Conservation (phyloP, 2,797 vertebrate species). For the Myotis myotis region DNA sequence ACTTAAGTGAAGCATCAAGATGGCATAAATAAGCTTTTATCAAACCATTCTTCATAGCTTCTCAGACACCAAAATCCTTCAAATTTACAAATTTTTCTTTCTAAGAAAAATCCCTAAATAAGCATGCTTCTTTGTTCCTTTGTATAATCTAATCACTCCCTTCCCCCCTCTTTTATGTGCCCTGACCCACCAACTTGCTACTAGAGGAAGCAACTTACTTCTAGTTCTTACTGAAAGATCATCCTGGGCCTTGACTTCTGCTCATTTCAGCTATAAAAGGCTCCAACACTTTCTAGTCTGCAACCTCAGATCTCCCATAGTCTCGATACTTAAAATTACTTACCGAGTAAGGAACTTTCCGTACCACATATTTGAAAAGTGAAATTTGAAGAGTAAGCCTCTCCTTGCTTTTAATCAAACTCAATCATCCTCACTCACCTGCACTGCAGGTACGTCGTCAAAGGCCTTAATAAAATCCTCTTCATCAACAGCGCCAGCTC, state of each 20-base stretch:
- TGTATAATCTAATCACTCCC: neutral
- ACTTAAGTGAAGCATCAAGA: neutral
- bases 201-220: neutral
- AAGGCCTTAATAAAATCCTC: constrained; percentile 98
- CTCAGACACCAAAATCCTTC: neutral
- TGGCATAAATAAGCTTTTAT: neutral
- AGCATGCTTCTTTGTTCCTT: neutral
- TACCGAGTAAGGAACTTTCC: neutral
- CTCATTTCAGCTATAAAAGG: neutral
- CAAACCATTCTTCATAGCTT: neutral
- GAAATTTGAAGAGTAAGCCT: neutral
- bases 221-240: neutral
- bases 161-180: neutral
- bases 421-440: constrained; percentile 83
- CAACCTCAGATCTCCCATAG: neutral
- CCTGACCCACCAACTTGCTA: neutral
- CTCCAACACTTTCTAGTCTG: neutral
- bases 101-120: neutral
- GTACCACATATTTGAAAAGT: neutral
- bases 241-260: neutral
- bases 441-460: constrained; percentile 93
- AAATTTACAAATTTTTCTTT: neutral
- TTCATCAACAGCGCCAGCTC: constrained; percentile 96
- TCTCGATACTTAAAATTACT: neutral
- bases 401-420: neutral